Conservation (phyloP, 1,140 invertebrate species). For the Hydropsyche tenuis region DNA sequence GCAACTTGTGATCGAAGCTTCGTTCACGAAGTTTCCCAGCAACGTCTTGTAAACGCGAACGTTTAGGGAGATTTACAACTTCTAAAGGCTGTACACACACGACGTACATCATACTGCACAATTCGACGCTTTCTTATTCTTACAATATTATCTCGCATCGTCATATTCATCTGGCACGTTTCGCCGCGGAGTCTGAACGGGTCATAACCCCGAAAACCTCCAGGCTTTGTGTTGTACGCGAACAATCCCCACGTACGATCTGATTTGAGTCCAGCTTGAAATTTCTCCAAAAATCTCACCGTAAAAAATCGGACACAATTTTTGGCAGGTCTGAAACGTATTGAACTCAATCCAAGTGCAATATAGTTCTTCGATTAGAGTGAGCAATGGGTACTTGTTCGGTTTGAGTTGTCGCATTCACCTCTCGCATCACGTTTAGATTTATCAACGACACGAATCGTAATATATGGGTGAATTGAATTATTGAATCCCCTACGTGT, state of each 20-base stretch:
- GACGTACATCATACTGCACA: neutral
- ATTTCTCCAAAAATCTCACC: slow-evolving; percentile 16
- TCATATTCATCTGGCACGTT: slow-evolving; percentile 41
- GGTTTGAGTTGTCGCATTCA: no score
- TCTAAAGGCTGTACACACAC: neutral
- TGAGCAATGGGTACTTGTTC: no score
- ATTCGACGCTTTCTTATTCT: neutral
- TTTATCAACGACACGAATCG: slow-evolving; percentile 30
- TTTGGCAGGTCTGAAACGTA: neutral
- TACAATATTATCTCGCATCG: slow-evolving; percentile 31
- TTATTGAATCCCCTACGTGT: slow-evolving; percentile 10
- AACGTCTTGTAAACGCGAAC: neutral
- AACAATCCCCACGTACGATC: neutral
- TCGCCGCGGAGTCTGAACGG: slow-evolving; percentile 28
- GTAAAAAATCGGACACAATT: neutral
- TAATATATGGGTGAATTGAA: slow-evolving; percentile 17
- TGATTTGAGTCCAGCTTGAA: neutral
- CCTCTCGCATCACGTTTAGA: slow-evolving; percentile 22
- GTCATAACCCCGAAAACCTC: slow-evolving; percentile 17
- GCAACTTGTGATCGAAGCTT: neutral
- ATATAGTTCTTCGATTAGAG: no score
- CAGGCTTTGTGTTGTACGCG: neutral
- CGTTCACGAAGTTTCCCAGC: neutral
- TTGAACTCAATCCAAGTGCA: neutral
- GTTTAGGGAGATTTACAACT: slow-evolving; percentile 13